Evolutionary conservation across 2,113 vertebrate species (phyloP).

Genomic region (Paralichthys olivaceus): DNA sequence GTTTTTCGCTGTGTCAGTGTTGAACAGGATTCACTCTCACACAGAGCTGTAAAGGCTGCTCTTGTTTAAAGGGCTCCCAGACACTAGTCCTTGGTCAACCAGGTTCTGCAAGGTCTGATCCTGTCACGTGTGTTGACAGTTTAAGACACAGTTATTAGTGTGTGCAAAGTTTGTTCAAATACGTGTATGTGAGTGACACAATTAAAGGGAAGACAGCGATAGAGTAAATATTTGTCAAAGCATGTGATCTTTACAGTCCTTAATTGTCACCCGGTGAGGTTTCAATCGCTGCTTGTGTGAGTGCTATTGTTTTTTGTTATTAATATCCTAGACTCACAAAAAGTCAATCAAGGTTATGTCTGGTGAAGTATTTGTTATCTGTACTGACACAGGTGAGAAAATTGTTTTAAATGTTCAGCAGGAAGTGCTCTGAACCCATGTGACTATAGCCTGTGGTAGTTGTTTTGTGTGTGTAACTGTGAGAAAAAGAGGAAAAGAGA

Average conservation of each 20-base stretch:
- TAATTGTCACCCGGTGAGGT: slow-evolving; percentile 16
- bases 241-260: slow-evolving; percentile 45
- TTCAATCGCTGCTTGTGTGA: slow-evolving; percentile 37
- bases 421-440: slow-evolving; percentile 32
- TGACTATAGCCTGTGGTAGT: slow-evolving; percentile 10
- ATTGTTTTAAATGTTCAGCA: not conserved
- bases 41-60: slow-evolving; percentile 9
- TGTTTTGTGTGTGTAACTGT: slow-evolving; percentile 15
- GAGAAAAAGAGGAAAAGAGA: slow-evolving; percentile 66
- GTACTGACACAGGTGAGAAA: not conserved
- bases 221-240: slow-evolving; percentile 60
- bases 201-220: slow-evolving; percentile 11
- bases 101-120: slow-evolving; percentile 63
- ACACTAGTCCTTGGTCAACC: slow-evolving; percentile 49
- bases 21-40: slow-evolving; percentile 40
- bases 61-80: slow-evolving; percentile 72
- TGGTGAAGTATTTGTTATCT: not conserved
- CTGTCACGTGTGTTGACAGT: slow-evolving; percentile 65
- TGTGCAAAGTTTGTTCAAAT: slow-evolving; percentile 20
- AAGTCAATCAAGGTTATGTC: not conserved
- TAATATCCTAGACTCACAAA: not conserved
- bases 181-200: slow-evolving; percentile 4
- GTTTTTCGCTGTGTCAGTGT: slow-evolving; percentile 55
- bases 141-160: slow-evolving; percentile 14
- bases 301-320: not conserved